Evolutionary conservation across 2,113 vertebrate genomes (phyloP), one percentile per base, ranked within the genome.

Genomic region (Seriola aureovittata): DNA sequence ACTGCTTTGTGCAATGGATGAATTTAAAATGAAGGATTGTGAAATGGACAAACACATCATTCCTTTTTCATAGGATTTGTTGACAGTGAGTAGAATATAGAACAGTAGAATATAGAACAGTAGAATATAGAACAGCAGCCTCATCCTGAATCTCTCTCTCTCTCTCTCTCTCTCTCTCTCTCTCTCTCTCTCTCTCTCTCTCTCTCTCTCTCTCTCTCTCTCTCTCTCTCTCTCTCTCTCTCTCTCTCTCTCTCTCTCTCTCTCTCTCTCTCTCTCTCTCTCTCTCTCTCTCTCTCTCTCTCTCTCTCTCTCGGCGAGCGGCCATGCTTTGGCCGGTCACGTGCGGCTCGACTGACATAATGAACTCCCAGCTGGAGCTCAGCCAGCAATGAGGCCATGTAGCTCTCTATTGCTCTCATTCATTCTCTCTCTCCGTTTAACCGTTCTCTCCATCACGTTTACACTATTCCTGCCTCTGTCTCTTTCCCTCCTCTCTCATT

Each of bases 281-380:
- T 38, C 38, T 5, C 38, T 38, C 38, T 38, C 38, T 8, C 38
- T 4, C 38, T 38, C 38, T 38, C 38, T 38, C 65, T 17, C 8
- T 54, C 11, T 42, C 50, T 68, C 85, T 65, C 71, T 68, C 87
- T 78, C 52, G 44, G 84, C 70, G 82, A 60, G 71, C 1, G 14
- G 78, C 81, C 85, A 88, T 52, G 63, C 82, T 89, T 81, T 50
- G 64, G 71, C 58, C 32, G 8, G 16, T 94, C 93, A 90, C 87
- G 72, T 93, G 93, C 73, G 40, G 81, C 78, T 71, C 59, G 58
- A 87, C 68, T 91, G 89, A 93, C 89, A 92, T 86, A 84, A 93
- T 93, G 89, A 94, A 84, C 89, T 91, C 65, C 10, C 76, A 67
- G 77, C 84, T 93, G 91, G 92, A 91, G 79, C 76, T 75, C 78